Evolutionary conservation across 2,888 invertebrate genomes (phyloP).

Genomic region (Calameuta pallipes): DNA sequence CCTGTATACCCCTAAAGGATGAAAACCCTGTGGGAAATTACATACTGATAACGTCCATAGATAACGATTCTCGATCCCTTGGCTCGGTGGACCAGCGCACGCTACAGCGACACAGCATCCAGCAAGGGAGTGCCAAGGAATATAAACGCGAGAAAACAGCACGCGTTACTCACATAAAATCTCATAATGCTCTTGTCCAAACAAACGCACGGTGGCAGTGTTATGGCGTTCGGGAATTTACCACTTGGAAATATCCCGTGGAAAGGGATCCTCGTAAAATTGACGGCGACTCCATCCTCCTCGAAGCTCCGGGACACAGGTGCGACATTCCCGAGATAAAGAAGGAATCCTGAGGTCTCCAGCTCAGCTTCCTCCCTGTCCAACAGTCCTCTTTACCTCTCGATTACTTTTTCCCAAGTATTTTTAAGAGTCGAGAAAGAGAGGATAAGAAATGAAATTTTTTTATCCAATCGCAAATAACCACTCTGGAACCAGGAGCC

Average conservation of each 20-base stretch:
- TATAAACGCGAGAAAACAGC: conserved; percentile 9
- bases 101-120: too few species aligned
- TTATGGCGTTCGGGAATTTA: conserved; percentile 46
- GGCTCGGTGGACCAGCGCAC: too few species aligned
- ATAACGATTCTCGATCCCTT: too few species aligned
- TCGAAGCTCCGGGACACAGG: conserved; percentile 4
- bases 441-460: too few species aligned
- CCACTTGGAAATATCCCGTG: conserved; percentile 34
- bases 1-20: too few species aligned
- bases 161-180: conserved; percentile 53
- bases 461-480: too few species aligned
- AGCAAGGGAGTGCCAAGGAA: background rate
- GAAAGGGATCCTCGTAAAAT: conserved; percentile 4
- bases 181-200: conserved; percentile 59
- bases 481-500: background rate
- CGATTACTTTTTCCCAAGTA: background rate
- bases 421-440: too few species aligned
- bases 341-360: background rate
- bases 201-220: conserved; percentile 52
- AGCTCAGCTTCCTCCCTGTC: background rate
- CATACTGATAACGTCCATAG: too few species aligned
- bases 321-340: conserved; percentile 3
- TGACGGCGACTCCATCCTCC: background rate
- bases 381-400: background rate
- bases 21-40: too few species aligned